These are phyloP conservation scores for Hylia prasina DNA, from an alignment of 2,113 vertebrate genomes.

Conservation along the genomic window DNA sequence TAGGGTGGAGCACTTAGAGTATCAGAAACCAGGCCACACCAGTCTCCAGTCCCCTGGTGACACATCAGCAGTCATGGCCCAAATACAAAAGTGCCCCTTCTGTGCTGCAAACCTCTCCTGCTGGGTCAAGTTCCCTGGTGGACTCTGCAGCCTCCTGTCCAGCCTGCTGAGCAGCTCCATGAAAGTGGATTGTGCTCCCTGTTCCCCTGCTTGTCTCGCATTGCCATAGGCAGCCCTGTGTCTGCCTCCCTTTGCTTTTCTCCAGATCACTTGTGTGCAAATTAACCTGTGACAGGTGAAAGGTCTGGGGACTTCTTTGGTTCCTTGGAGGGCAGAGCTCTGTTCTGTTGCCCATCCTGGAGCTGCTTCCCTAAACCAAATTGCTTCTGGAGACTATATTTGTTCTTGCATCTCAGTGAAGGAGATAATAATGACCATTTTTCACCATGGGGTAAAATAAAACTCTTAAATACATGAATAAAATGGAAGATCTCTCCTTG, in stretches of 20 bases:
- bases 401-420: not conserved
- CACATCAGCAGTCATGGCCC: not conserved
- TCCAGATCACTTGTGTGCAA: not conserved
- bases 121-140: not conserved
- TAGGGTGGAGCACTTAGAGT: not conserved
- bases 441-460: not conserved
- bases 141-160: not conserved
- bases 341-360: not conserved
- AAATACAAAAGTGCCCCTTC: fast-evolving
- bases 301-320: not conserved
- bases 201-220: not conserved
- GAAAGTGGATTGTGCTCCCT: not conserved
- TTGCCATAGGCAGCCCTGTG: not conserved
- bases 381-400: not conserved
- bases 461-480: not conserved
- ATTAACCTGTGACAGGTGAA: not conserved
- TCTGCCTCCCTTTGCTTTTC: not conserved
- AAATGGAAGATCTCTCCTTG: not conserved
- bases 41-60: fast-evolving
- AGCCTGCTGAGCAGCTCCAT: not conserved
- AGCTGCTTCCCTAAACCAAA: not conserved
- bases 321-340: not conserved
- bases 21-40: not conserved
- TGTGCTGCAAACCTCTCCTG: not conserved
- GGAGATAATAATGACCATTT: not conserved